These are phyloP conservation scores for Pseudochirops cupreus DNA, from an alignment of 2,797 vertebrate species.

Conservation along the genomic window DNA sequence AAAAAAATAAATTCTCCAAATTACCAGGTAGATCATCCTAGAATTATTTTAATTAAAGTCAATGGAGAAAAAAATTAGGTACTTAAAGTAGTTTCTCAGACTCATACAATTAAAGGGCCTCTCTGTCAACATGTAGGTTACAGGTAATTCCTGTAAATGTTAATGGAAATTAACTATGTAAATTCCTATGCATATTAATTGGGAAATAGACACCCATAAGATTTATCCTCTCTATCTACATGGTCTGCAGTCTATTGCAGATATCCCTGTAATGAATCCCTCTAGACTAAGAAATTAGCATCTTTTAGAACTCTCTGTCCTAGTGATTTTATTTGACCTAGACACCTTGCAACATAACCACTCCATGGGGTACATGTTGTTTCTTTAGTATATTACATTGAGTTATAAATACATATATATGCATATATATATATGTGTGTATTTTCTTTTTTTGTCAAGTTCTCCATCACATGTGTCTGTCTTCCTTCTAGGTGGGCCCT, in stretches of 20 bases:
- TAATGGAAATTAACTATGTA: slow-evolving; percentile 75
- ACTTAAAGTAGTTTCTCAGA: slow-evolving; percentile 69
- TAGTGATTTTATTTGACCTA: not conserved
- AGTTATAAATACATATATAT: not conserved
- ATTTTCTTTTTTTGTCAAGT: not conserved
- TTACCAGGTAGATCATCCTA: slow-evolving; percentile 77
- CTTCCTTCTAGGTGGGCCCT: not conserved
- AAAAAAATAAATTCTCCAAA: slow-evolving; percentile 66
- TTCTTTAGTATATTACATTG: slow-evolving; percentile 10
- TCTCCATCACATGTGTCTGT: not conserved
- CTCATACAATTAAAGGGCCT: slow-evolving; percentile 72
- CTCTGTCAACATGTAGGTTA: slow-evolving; percentile 73
- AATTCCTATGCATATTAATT: slow-evolving; percentile 72
- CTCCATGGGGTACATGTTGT: slow-evolving; percentile 35
- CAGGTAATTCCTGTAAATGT: slow-evolving; percentile 75
- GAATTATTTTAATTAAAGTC: slow-evolving; percentile 79
- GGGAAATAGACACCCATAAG: slow-evolving; percentile 50
- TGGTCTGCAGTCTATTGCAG: not conserved
- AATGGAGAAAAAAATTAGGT: slow-evolving; percentile 76
- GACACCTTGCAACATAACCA: slow-evolving; percentile 18
- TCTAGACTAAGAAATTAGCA: slow-evolving; percentile 1
- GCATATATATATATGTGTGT: too few species aligned
- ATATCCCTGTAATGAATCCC: not conserved
- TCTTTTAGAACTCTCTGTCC: slow-evolving; percentile 1
- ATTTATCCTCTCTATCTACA: slow-evolving; percentile 24